Base-by-base conservation (phyloP, 2,113 vertebrate genomes). In the Misgurnus mizolepis region DNA sequence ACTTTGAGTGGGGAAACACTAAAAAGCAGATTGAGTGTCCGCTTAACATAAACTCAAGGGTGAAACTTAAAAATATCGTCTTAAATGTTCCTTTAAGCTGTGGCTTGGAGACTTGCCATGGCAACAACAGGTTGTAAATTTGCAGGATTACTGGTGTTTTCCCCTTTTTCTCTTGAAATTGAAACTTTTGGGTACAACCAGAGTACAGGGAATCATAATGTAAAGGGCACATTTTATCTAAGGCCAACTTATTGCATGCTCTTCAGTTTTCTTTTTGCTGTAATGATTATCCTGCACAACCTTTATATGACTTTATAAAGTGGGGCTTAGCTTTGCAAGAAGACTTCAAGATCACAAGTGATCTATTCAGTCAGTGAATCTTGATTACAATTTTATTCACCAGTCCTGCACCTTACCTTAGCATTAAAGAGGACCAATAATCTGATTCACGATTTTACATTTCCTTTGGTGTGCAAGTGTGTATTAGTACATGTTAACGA, bases 121-220 rank as follows among this genome's bases (percentile, higher is more conserved):
- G 45, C 39, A 84, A 67, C 67, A 85, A 72, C 78, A 84, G 50
- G 64, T 85, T 86, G 79, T 85, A 85, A 85, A 88, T 82, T 70
- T 71, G 17, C 62, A 12, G 67, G 43, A 75, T 81, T 69, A 53
- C 68, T 77, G 45, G 67, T 76, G 77, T 64, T 81, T 43, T 39
- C 76, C 58, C 70, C 56, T 53, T 62, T 14, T 70, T 43, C 65
- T 71, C 58, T 64, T 78, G 66, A 86, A 87, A 84, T 27, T 22
- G 66, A 81, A 82, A 60, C 49, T n/a, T 65, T 70, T n/a, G 56
- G 43, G 8, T 34, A 5, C 22, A 80, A 73, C 77, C 82, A 45
- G 8, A 45, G 72, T 76, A 50, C 74, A 76, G 68, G 41, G 56
- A 49, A 77, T 76, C 74, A 50, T 27, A 68, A 56, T 62, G 17